These are phyloP conservation scores for Listrodromus nycthemerus DNA, from an alignment of 2,888 invertebrate genomes.

Conservation along the genomic window DNA sequence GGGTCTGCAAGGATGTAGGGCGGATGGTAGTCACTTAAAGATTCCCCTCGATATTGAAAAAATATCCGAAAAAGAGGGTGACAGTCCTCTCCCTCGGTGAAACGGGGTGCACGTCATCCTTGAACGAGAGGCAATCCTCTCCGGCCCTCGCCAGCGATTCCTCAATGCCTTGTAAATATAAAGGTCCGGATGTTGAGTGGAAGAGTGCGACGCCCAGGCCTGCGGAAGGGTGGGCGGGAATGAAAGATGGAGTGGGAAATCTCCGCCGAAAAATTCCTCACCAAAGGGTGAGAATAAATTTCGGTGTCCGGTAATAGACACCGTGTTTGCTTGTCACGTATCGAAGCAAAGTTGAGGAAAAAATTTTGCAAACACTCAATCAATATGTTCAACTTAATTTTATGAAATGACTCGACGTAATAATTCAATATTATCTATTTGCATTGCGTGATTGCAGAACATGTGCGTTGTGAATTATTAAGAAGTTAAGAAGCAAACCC, in stretches of 20 bases:
- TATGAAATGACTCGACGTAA: not conserved
- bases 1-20: constrained; percentile 42
- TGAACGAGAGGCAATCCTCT: constrained; percentile 59
- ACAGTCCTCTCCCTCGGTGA: constrained; percentile 64
- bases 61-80: constrained; percentile 82
- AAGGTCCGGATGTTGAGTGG: constrained; percentile 80
- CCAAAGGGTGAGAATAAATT: constrained; percentile 56
- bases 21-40: constrained; percentile 82
- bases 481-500: not conserved
- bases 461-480: not conserved
- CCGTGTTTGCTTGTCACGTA: constrained; percentile 10
- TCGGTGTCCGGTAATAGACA: constrained; percentile 13
- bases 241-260: constrained; percentile 25
- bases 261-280: constrained; percentile 50
- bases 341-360: not conserved
- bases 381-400: not conserved
- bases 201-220: constrained; percentile 69
- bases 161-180: constrained; percentile 81
- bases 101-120: constrained; percentile 42
- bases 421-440: not conserved
- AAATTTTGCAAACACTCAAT: not conserved
- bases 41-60: constrained; percentile 85
- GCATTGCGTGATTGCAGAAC: not conserved
- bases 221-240: constrained; percentile 14
- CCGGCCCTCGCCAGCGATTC: constrained; percentile 71